Percentiles rank a stretch among this genome's conserved stretches.
phyloP scores from a whole-genome alignment of 2,113 vertebrate species.

The Zonotrichia leucophrys region DNA sequence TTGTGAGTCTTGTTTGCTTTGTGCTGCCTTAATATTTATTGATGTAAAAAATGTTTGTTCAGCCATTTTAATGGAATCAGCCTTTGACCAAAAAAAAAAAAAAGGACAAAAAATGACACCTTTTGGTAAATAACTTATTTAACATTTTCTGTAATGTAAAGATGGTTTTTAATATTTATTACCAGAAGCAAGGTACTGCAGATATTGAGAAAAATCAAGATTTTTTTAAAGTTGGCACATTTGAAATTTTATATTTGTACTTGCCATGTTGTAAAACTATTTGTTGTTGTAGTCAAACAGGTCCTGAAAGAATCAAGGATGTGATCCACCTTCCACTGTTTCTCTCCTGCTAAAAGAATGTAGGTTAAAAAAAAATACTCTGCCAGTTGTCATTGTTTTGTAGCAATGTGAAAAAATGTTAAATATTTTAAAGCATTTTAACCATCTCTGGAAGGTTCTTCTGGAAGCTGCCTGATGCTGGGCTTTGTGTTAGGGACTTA shows the following conservation, averaged over 20 bases:
- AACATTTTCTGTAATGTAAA: slow-evolving; percentile 40
- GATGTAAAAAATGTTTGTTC: slow-evolving; percentile 1
- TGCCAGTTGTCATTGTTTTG: neutral
- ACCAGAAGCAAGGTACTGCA: slow-evolving; percentile 29
- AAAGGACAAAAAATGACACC: neutral
- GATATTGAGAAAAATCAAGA: neutral
- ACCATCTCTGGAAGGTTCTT: neutral
- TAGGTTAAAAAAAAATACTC: neutral
- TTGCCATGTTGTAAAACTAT: neutral
- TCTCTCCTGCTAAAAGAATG: neutral
- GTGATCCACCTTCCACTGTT: neutral
- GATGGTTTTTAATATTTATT: slow-evolving; percentile 65
- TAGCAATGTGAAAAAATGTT: neutral
- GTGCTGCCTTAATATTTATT: slow-evolving; percentile 35
- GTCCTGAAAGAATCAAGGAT: neutral
- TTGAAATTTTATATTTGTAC: slow-evolving; percentile 47
- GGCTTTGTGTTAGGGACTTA: neutral
- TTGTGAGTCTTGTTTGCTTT: neutral
- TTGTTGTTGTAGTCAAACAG: neutral
- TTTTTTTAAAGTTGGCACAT: neutral
- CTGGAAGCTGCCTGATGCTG: neutral
- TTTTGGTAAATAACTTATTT: slow-evolving; percentile 62
- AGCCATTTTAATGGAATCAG: neutral
- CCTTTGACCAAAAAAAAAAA: neutral
- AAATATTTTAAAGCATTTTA: slow-evolving; percentile 22